Evolutionary conservation across 2,113 vertebrate species (phyloP), one percentile per base, ranked within the genome.

Genomic region (Sinocyclocheilus anshuiensis): DNA sequence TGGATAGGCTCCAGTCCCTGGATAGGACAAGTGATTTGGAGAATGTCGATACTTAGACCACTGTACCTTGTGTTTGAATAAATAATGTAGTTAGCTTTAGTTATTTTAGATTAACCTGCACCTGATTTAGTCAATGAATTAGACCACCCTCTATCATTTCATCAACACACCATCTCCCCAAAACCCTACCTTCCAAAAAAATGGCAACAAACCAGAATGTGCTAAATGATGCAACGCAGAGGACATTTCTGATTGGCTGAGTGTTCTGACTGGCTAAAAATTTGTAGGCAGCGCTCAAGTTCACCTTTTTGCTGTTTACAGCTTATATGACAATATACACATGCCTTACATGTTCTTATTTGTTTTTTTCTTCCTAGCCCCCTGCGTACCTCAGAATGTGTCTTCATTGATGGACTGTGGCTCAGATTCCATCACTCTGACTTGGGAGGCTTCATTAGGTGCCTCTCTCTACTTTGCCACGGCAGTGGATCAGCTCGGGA

Each of bases 301-400:
- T 20, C 16, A 33, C 20, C 1, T 10, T 39, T 72, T 74, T 20
- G 33, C 10, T 53, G 16, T 77, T 26, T 5, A 55, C 36, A 76
- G 42, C 13, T 42, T 7, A 7, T 24, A 9, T 75, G 13, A 13
- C 45, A 26, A 24, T 53, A 18, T 29, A 7, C 45, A 39, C 36
- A 16, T 15, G 53, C 1, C 61, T 75, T 57, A 78, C 55, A 63
- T 69, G 45, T 24, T 77, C 20, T 12, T 77, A 48, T 24, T 83
- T 16, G 0, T 12, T 61, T 33, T 86, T 67, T 53, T 1, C 29
- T 69, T 20, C 20, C 45, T 57, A 96, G 96, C 72, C 45, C 95
- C 95, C 0, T 96, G 96, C 57, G 3, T 33, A 22, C 94, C 95
- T 20, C 33, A 86, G n/a, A 92, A 91, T 20, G 85, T 96, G 3